Evolutionary conservation across 2,797 vertebrate genomes (phyloP), one percentile per base, ranked within the genome.

Genomic region (Pyrrhura leucotis): DNA sequence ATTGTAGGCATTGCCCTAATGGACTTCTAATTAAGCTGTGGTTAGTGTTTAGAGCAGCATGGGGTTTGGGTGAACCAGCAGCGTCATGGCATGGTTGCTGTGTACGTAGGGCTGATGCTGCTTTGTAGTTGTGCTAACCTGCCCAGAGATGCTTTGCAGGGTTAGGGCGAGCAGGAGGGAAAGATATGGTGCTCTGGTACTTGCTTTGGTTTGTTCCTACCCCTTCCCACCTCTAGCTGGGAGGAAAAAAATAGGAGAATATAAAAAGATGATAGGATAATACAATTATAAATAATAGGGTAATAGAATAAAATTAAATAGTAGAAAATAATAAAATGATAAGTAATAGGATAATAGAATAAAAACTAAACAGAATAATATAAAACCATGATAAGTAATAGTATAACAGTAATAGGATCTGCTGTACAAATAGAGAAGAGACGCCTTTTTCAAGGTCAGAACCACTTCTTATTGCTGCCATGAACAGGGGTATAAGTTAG

Each of bases 401-500:
- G 47, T 47, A n/a, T 35, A 40, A n/a, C 25, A 9, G 29, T 50
- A 82, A 11, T 37, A 37, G 31, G 53, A 39, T 35, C 54, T 35
- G 54, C 54, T 58, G 22, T 58, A 14, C 54, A 35, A 58, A 58
- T 58, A 56, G 20, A 35, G 50, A 58, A 29, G 21, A 35, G 67
- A 25, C 3, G 1, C 31, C 29, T 74, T 78, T 65, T 54, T 68
- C 54, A 7, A 19, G 47, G 28, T 20, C 37, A 29, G 42, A 39
- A 19, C 21, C 1, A 0, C 29, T 50, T 28, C 37, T 18, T 28
- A 35, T 19, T 28, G 29, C 51, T 72, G 58, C 72, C 29, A 2
- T 0, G 5, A 65, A 4, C 3, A 6, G 13, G 15, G 35, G 10
- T 50, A 45, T 8, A 22, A 72, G 28, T 9, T 33, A 23, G 16